A percentile compares a stretch with the other conserved stretches of the same genome.
Evolutionary conservation across 2,888 invertebrate species (phyloP).

Genomic region (Ypsolopha scabrella): DNA sequence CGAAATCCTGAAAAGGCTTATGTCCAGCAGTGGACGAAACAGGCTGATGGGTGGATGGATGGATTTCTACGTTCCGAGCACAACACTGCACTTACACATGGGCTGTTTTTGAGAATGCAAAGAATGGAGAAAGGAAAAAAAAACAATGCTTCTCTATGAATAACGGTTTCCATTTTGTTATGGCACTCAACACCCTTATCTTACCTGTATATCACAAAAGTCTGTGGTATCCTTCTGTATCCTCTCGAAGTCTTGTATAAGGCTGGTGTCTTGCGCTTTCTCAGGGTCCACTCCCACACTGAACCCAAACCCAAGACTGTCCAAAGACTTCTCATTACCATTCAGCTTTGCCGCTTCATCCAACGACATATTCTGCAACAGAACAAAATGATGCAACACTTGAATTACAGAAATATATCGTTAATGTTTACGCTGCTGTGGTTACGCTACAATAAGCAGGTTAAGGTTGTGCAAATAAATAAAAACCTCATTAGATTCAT

Average conservation of each 20-base stretch:
- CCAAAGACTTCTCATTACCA: slow-evolving; percentile 57
- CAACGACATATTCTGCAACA: slow-evolving; percentile 50
- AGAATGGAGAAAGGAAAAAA: too few species aligned
- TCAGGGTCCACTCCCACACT: slow-evolving; percentile 53
- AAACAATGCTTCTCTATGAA: too few species aligned
- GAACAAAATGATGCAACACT: background rate
- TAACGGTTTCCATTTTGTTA: too few species aligned
- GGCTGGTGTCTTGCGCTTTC: slow-evolving; percentile 50
- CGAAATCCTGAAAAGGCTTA: too few species aligned
- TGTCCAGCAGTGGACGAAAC: too few species aligned
- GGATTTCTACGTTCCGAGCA: too few species aligned
- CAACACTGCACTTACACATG: too few species aligned
- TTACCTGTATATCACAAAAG: slow-evolving; percentile 63
- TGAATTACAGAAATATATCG: background rate
- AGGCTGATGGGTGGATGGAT: too few species aligned
- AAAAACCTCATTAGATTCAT: background rate
- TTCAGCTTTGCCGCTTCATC: slow-evolving; percentile 44
- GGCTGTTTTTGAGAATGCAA: too few species aligned
- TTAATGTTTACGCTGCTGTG: background rate
- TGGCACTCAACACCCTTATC: too few species aligned
- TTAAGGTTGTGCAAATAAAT: too few species aligned
- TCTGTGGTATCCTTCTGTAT: slow-evolving; percentile 72
- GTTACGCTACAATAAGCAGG: too few species aligned
- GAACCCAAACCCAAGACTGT: slow-evolving; percentile 59
- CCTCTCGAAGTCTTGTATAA: slow-evolving; percentile 71